Conservation (phyloP, 2,797 vertebrate species). For the Sebastes oblongus region DNA sequence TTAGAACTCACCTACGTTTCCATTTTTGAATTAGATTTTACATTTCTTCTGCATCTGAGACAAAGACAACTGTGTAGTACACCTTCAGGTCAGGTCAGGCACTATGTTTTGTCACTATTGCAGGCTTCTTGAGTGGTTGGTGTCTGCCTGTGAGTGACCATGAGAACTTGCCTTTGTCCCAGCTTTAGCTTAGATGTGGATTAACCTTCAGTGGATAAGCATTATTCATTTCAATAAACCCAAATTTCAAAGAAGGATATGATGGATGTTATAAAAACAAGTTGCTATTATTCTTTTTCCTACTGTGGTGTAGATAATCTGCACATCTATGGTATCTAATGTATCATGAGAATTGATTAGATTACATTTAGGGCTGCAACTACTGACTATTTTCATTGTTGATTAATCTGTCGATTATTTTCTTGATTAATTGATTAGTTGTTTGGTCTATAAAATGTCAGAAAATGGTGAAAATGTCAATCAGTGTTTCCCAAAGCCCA, state of each 20-base stretch:
- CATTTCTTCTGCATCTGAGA: not conserved
- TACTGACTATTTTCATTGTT: too few relatives aligned
- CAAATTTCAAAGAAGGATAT: not conserved
- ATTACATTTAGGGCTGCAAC: too few relatives aligned
- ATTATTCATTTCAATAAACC: not conserved
- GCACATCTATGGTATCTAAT: not conserved
- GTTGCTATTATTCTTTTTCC: not conserved
- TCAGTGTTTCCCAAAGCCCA: too few relatives aligned
- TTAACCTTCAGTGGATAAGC: not conserved
- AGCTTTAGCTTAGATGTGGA: not conserved
- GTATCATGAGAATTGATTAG: not conserved
- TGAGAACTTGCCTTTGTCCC: not conserved
- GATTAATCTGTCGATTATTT: too few relatives aligned
- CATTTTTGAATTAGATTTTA: not conserved
- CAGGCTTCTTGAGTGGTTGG: not conserved
- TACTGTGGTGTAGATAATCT: not conserved
- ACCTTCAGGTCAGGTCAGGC: not conserved
- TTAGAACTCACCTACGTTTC: not conserved
- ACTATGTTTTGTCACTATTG: not conserved
- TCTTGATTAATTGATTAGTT: too few relatives aligned
- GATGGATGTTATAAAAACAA: not conserved
- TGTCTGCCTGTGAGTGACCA: not conserved
- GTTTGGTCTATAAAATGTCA: too few relatives aligned
- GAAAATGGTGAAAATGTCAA: too few relatives aligned
- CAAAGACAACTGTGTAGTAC: not conserved